A percentile compares a stretch with the other conserved stretches of the same genome.
These are phyloP conservation scores for Euzetes globulus DNA, from an alignment of 2,888 invertebrate species.

Conservation along the genomic window DNA sequence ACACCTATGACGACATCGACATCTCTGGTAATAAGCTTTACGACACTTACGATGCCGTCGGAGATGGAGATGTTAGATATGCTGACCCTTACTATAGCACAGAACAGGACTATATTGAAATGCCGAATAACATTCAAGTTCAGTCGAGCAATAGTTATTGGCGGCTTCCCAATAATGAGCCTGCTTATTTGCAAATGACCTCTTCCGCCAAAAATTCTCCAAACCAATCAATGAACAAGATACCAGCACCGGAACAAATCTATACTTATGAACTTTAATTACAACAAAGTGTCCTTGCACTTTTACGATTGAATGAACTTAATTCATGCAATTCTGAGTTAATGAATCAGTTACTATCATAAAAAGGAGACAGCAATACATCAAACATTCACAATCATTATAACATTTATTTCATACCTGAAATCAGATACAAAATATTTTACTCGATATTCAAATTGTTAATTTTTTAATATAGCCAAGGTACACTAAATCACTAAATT, in stretches of 20 bases:
- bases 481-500: too few species aligned
- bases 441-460: too few species aligned
- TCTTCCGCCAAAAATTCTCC: not conserved
- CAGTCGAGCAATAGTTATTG: not conserved
- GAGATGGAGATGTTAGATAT: not conserved
- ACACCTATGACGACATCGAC: constrained; percentile 9
- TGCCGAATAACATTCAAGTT: not conserved
- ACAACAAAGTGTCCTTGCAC: not conserved
- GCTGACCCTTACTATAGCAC: constrained; percentile 12
- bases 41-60: constrained; percentile 1
- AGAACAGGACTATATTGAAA: not conserved
- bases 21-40: not conserved
- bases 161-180: not conserved
- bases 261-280: not conserved
- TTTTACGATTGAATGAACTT: not conserved
- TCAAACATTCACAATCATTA: not conserved
- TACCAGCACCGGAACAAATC: not conserved
- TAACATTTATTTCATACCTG: not conserved
- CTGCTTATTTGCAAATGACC: constrained; percentile 9
- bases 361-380: not conserved
- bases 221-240: not conserved
- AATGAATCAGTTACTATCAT: not conserved
- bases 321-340: too few species aligned
- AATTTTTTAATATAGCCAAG: too few species aligned
- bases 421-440: not conserved